phyloP scores from a whole-genome alignment of 37 sponge, comb jelly and placozoan genomes.

The Axinella damicornis region DNA sequence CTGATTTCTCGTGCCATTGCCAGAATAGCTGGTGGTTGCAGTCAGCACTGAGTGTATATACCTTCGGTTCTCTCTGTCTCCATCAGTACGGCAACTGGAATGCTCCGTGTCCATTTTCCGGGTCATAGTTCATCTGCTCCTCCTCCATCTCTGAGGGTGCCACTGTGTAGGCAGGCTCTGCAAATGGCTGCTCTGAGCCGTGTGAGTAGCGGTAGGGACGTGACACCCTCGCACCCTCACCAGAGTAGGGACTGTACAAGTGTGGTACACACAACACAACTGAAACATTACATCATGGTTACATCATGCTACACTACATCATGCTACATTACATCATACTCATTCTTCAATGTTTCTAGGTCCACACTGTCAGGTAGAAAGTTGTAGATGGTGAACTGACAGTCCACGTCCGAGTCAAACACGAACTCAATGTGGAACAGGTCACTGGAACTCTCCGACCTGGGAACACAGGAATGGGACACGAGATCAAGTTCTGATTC shows the following conservation, averaged over 20 bases:
- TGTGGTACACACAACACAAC: too few species aligned
- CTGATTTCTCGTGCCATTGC: too few species aligned
- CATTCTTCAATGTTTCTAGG: constrained; percentile 19
- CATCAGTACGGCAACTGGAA: constrained; percentile 57
- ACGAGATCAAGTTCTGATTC: too few species aligned
- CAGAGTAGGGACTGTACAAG: not conserved
- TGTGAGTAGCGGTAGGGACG: constrained; percentile 11
- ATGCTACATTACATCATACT: not conserved
- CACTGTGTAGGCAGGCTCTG: not conserved
- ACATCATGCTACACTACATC: too few species aligned
- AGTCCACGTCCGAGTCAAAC: constrained; percentile 83
- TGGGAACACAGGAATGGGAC: not conserved
- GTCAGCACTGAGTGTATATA: too few species aligned
- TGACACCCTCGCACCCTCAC: constrained; percentile 1
- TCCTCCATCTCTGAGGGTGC: constrained; percentile 10
- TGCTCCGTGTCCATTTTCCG: constrained; percentile 20
- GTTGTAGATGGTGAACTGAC: constrained; percentile 42
- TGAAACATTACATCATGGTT: too few species aligned
- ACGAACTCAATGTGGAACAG: constrained; percentile 76
- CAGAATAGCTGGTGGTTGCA: too few species aligned
- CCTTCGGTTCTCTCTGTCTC: constrained; percentile 25
- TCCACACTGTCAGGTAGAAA: constrained; percentile 14
- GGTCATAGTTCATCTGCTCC: constrained; percentile 51
- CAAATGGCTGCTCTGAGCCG: constrained; percentile 54
- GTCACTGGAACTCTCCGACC: not conserved